These are phyloP conservation scores for Trissonchulus sp. DNA, from an alignment of 2,888 invertebrate genomes.

Conservation along the genomic window DNA sequence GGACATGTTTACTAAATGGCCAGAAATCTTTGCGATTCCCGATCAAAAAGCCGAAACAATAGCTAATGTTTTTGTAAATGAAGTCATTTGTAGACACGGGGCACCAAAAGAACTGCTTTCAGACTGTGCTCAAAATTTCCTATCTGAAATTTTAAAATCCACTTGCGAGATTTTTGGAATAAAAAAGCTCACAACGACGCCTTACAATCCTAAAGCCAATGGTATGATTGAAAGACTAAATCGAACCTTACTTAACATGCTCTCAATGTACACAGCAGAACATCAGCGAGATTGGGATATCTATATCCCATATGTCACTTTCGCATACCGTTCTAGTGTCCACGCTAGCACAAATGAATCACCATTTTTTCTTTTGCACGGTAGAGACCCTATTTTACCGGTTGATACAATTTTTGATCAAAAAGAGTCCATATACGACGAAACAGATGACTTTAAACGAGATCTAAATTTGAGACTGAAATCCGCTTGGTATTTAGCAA, in stretches of 20 bases:
- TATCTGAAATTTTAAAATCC: conserved; percentile 32
- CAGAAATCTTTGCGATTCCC: conserved; percentile 44
- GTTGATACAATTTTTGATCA: neutral
- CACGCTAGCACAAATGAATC: neutral
- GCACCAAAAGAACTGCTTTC: conserved; percentile 38
- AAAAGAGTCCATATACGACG: neutral
- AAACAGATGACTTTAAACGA: neutral
- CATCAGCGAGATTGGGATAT: conserved; percentile 43
- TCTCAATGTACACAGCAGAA: conserved; percentile 39
- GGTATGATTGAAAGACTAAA: conserved; percentile 43
- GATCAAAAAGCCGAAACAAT: conserved; percentile 46
- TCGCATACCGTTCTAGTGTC: conserved; percentile 38
- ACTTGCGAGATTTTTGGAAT: conserved; percentile 35
- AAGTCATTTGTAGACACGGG: conserved; percentile 39
- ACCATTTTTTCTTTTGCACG: neutral
- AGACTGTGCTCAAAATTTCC: conserved; percentile 43
- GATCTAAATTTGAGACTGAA: neutral
- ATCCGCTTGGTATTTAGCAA: neutral
- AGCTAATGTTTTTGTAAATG: conserved; percentile 40
- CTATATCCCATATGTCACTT: conserved; percentile 37
- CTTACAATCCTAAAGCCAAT: conserved; percentile 39
- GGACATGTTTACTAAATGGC: conserved; percentile 38
- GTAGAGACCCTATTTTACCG: neutral
- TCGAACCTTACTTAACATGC: conserved; percentile 37
- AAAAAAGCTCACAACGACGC: conserved; percentile 32